Base-by-base conservation (phyloP, 2,888 invertebrate species). In the Anorthoa munda region DNA sequence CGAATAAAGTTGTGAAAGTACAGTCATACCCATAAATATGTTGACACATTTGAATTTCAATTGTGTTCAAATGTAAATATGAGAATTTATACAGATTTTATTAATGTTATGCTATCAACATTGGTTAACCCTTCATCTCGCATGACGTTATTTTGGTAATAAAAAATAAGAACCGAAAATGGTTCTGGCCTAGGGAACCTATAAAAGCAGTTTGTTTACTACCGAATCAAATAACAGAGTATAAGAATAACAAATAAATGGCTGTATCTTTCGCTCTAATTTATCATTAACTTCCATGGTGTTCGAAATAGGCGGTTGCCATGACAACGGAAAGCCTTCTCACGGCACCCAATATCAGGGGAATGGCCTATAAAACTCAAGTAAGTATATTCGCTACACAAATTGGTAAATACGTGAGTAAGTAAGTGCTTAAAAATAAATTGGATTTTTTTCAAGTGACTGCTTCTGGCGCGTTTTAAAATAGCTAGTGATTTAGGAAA, bases 301-400 rank as follows among this genome's bases (percentile, higher is more conserved):
- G 77, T 63, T 66, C 74, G 60, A 84, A 88, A 82, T 81, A 82
- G 81, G 63, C 65, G 79, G 88, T 90, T 88, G 73, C 85, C 79
- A 90, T 89, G 85, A 87, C 84, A 86, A 90, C 91, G 82, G 72
- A 83, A 79, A 86, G 77, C 89, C 77, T 86, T 88, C 86, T 85
- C 86, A 88, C 87, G 79, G 83, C 86, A 87, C 89, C 91, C 91
- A 92, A 93, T 93, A 93, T 92, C 91, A 92, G 88, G 86, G 89
- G 92, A 93, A 93, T 91, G 91, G 91, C 90, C 92, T 89, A 93
- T 94, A 93, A 94, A 93, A 92, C 85, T 91, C 92, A 90, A 93
- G 92, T 91, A 90, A 93, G 92, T 91, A 87, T 90, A 90, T 88
- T 90, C 88, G 88, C 90, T 90, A 90, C 90, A 93, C 73, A 83